A percentile compares a stretch with the other conserved stretches of the same genome.
These are phyloP conservation scores for Psittacula echo DNA, from an alignment of 2,797 vertebrate genomes.

Conservation along the genomic window DNA sequence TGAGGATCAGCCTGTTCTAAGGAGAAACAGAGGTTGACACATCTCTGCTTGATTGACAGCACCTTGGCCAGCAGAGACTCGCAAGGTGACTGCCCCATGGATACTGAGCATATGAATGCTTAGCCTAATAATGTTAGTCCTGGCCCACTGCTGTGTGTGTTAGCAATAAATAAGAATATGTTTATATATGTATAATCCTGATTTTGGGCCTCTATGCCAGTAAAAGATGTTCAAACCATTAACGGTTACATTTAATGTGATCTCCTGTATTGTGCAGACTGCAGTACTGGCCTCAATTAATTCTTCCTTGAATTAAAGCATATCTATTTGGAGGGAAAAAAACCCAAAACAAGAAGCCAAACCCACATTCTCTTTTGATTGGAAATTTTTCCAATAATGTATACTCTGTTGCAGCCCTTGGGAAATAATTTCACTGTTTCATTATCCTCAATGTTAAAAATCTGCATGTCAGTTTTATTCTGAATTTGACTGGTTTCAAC, in stretches of 20 bases:
- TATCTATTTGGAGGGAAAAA: conserved; percentile 1
- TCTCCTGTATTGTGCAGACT: background rate
- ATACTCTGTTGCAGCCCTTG: background rate
- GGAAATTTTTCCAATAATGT: background rate
- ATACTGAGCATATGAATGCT: conserved; percentile 37
- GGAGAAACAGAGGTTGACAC: background rate
- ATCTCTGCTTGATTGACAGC: conserved; percentile 31
- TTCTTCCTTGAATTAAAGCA: conserved; percentile 8
- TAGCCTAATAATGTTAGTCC: conserved; percentile 33
- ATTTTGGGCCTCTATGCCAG: background rate
- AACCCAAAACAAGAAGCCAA: background rate
- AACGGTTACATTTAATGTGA: background rate
- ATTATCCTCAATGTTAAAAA: conserved; percentile 25
- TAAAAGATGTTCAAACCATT: background rate
- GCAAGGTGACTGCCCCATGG: background rate
- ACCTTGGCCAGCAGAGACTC: conserved; percentile 27
- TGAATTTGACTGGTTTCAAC: conserved; percentile 26
- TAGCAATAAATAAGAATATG: background rate
- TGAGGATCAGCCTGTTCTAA: conserved; percentile 2
- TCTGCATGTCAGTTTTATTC: background rate
- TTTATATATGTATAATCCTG: background rate
- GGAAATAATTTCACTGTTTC: conserved; percentile 33
- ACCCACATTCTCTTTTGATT: background rate
- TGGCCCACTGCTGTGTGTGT: background rate
- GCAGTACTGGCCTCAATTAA: conserved; percentile 8